Evolutionary conservation across 1,140 invertebrate species (phyloP).

Genomic region (Ceratoteleas bidentatus): DNA sequence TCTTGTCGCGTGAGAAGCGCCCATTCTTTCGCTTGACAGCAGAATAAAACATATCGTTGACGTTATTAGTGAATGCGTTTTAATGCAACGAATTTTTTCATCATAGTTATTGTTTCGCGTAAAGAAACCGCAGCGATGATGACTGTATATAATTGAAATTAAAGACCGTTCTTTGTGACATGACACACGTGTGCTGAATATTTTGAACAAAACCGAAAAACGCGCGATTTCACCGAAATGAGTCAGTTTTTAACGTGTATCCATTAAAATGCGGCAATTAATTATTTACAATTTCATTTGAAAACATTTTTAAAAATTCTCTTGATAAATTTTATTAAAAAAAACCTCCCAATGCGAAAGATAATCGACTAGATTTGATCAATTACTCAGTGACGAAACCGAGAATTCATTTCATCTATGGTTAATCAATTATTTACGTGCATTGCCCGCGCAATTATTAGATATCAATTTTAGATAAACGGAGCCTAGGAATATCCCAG

Average conservation of each 20-base stretch:
- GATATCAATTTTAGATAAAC: no score
- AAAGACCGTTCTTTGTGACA: constrained; percentile 9
- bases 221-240: constrained; percentile 6
- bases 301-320: no score
- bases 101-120: constrained; percentile 10
- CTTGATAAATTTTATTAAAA: no score
- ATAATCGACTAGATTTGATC: no score
- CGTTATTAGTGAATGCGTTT: constrained; percentile 14
- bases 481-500: no score
- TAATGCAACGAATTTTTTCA: constrained; percentile 28
- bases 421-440: no score
- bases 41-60: constrained; percentile 30
- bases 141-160: constrained; percentile 12
- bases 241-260: constrained; percentile 1
- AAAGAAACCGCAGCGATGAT: constrained; percentile 1
- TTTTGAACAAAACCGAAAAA: neutral
- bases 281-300: no score
- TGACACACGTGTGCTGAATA: neutral
- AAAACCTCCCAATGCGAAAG: no score
- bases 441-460: no score
- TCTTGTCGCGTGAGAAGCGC: constrained; percentile 25
- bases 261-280: neutral
- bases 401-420: no score
- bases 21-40: constrained; percentile 21
- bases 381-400: no score